Percentiles rank a stretch among this genome's conserved stretches.
Evolutionary conservation across 92 coral and sea anemone genomes (phyloP).

Genomic region (Actinernus sp.): DNA sequence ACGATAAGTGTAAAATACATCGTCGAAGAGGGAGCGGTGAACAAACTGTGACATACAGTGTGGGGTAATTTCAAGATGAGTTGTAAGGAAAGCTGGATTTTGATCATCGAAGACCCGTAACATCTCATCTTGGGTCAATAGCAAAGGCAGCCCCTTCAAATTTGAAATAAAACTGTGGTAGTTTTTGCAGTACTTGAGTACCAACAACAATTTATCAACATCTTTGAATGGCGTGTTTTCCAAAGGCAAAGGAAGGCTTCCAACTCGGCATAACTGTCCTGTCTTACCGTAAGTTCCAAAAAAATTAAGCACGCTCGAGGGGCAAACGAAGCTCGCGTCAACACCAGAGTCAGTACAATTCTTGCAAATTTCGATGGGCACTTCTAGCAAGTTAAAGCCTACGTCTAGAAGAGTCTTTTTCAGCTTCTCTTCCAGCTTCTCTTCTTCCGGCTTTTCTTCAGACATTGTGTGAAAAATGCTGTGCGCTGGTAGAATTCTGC

Average conservation of each 20-base stretch:
- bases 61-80: neutral
- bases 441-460: neutral
- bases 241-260: slow-evolving; percentile 12
- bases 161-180: neutral
- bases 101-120: neutral
- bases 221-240: neutral
- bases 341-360: slow-evolving; percentile 24
- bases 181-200: neutral
- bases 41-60: too few relatives aligned
- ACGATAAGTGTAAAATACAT: neutral
- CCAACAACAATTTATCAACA: neutral
- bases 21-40: neutral
- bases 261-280: slow-evolving; percentile 39
- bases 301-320: slow-evolving; percentile 40
- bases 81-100: slow-evolving; percentile 42
- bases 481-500: too few relatives aligned
- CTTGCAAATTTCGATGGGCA: slow-evolving; percentile 27
- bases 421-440: neutral
- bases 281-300: slow-evolving; percentile 24
- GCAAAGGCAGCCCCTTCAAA: neutral
- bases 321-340: slow-evolving; percentile 17
- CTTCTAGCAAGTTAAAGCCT: slow-evolving; percentile 64
- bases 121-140: slow-evolving; percentile 74
- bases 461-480: neutral
- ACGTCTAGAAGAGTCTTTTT: slow-evolving; percentile 46